A percentile compares a stretch with the other conserved stretches of the same genome.
Conservation (phyloP, 2,113 vertebrate genomes). For the Arvicanthis niloticus region DNA sequence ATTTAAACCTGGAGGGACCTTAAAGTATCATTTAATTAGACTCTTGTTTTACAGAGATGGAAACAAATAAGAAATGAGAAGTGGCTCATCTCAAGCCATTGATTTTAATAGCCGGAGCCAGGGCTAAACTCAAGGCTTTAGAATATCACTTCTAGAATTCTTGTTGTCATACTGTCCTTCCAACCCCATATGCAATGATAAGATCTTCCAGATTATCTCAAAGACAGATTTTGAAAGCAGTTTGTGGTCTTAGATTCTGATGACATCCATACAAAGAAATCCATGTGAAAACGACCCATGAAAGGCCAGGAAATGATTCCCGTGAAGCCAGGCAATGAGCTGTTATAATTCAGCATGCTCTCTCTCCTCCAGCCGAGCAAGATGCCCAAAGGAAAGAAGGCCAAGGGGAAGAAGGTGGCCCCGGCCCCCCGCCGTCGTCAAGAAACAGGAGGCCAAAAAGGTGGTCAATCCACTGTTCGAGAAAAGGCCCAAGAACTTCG, state of each 20-base stretch:
- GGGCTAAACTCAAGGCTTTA: neutral
- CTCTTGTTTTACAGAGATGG: slow-evolving; percentile 9
- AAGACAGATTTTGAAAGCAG: slow-evolving; percentile 16
- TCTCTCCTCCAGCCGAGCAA: too few relatives aligned
- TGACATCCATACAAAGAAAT: slow-evolving; percentile 10
- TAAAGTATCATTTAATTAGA: neutral
- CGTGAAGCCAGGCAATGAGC: neutral
- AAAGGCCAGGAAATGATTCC: slow-evolving; percentile 19
- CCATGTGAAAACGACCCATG: neutral
- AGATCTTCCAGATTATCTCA: slow-evolving; percentile 26
- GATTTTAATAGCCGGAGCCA: neutral
- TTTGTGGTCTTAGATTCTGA: slow-evolving; percentile 35
- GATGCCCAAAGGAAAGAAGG: too few relatives aligned
- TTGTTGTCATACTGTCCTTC: neutral
- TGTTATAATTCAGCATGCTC: neutral
- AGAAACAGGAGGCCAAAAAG: too few relatives aligned
- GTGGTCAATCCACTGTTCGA: too few relatives aligned
- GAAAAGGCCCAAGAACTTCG: too few relatives aligned
- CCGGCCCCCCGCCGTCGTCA: too few relatives aligned
- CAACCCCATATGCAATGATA: neutral
- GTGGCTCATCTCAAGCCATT: neutral
- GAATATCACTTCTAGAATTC: neutral
- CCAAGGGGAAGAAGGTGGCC: too few relatives aligned
- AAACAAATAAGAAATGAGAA: slow-evolving; percentile 15
- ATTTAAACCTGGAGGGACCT: neutral